Evolutionary conservation across 1,140 invertebrate species (phyloP).

Genomic region (Phortica variegata): DNA sequence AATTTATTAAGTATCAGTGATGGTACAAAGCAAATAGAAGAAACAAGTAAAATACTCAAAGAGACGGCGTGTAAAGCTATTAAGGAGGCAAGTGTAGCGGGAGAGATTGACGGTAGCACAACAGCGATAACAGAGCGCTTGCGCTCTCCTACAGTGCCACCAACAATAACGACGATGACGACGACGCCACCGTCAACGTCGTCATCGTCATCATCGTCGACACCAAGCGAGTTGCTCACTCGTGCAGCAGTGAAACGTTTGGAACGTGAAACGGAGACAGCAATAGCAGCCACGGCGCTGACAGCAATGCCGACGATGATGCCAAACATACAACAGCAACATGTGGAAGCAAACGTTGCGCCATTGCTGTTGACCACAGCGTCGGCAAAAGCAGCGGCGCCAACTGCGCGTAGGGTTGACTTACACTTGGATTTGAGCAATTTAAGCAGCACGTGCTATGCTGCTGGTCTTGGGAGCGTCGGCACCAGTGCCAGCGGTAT

Average conservation of each 20-base stretch:
- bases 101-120: constrained; percentile 1
- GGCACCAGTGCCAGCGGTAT: constrained; percentile 27
- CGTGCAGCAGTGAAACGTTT: too few relatives aligned
- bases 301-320: constrained; percentile 36
- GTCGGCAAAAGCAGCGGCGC: neutral
- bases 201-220: too few relatives aligned
- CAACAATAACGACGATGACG: constrained; percentile 17
- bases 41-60: constrained; percentile 1
- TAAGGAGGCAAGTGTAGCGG: neutral
- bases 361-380: neutral
- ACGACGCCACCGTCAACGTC: constrained; percentile 19
- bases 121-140: constrained; percentile 15
- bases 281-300: constrained; percentile 31
- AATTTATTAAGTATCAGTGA: neutral
- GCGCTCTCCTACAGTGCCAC: constrained; percentile 33
- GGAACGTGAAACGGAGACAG: too few relatives aligned
- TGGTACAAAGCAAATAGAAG: neutral
- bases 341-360: neutral
- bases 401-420: constrained; percentile 36
- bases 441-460: constrained; percentile 35
- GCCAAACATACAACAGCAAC: neutral
- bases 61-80: neutral
- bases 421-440: constrained; percentile 43
- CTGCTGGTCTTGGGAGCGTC: constrained; percentile 25
- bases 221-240: too few relatives aligned